phyloP scores from a whole-genome alignment of 2,888 invertebrate species.

The Rhagophthalmus giganteus region DNA sequence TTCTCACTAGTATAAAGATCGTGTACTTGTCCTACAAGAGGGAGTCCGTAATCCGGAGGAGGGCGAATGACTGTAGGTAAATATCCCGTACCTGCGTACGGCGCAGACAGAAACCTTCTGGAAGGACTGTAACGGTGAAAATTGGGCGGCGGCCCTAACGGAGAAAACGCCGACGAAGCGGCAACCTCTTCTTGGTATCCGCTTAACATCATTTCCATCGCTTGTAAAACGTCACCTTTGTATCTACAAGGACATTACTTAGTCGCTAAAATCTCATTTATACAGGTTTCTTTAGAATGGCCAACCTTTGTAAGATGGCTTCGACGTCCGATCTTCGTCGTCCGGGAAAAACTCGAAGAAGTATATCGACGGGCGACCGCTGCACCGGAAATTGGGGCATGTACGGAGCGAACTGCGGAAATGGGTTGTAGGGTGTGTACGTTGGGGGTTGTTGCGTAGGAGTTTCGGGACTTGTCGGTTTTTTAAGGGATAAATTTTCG shows the following conservation, averaged over 20 bases:
- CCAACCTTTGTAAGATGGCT: constrained; percentile 71
- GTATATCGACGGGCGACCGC: constrained; percentile 83
- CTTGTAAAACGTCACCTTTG: constrained; percentile 84
- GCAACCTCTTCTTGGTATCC: constrained; percentile 52
- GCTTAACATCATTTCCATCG: constrained; percentile 88
- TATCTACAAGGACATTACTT: constrained; percentile 44
- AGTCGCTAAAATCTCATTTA: too few species aligned
- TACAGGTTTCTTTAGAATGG: constrained; percentile 16
- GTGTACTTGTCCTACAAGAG: constrained; percentile 52
- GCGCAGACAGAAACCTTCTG: constrained; percentile 79
- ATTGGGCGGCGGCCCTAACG: constrained; percentile 64
- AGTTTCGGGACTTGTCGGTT: constrained; percentile 56
- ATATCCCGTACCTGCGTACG: constrained; percentile 82
- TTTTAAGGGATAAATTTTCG: constrained; percentile 81
- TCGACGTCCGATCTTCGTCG: constrained; percentile 86
- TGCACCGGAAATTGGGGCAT: constrained; percentile 53
- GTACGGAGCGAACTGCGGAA: constrained; percentile 53
- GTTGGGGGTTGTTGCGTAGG: constrained; percentile 41
- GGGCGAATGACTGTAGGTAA: constrained; percentile 74
- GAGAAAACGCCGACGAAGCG: constrained; percentile 74
- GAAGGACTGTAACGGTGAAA: constrained; percentile 64
- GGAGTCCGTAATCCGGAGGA: constrained; percentile 50
- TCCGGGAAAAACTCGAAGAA: constrained; percentile 87
- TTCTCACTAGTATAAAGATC: constrained; percentile 54
- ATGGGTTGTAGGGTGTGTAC: constrained; percentile 54